A percentile compares a stretch with the other conserved stretches of the same genome.
These are phyloP conservation scores for Brachirus orientalis DNA, from an alignment of 2,113 vertebrate genomes.

Conservation along the genomic window DNA sequence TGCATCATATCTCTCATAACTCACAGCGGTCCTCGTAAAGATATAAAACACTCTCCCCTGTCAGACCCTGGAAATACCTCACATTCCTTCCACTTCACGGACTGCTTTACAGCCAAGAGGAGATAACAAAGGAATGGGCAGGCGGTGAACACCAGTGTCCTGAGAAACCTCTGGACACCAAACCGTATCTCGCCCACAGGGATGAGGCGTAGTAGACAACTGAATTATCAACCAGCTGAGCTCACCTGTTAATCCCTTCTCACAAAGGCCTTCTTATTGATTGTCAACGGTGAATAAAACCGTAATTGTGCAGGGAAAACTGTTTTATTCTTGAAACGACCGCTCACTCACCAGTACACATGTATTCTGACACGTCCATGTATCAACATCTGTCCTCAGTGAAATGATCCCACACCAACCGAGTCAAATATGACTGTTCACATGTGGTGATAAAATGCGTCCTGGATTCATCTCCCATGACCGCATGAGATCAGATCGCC, in stretches of 20 bases:
- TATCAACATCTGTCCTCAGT: no score
- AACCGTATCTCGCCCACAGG: conserved; percentile 42
- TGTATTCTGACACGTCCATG: no score
- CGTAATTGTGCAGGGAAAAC: no score
- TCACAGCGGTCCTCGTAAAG: neutral
- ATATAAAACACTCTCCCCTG: conserved; percentile 42
- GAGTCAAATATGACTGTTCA: no score
- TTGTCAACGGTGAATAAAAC: no score
- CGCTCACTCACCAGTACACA: no score
- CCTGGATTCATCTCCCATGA: no score
- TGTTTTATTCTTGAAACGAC: no score
- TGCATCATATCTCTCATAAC: neutral
- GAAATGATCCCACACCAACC: no score
- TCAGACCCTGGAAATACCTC: conserved; percentile 77
- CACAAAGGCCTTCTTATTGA: no score
- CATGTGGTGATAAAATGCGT: no score
- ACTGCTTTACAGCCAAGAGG: conserved; percentile 71
- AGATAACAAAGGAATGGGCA: conserved; percentile 78
- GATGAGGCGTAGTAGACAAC: conserved; percentile 34
- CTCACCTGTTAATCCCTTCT: conserved; percentile 65
- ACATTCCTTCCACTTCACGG: conserved; percentile 79
- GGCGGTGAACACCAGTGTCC: conserved; percentile 52
- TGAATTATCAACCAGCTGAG: conserved; percentile 49
- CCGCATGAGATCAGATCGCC: no score
- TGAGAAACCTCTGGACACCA: conserved; percentile 37